Evolutionary conservation across 2,888 invertebrate genomes (phyloP).

Genomic region (Neuroscelio doddi): DNA sequence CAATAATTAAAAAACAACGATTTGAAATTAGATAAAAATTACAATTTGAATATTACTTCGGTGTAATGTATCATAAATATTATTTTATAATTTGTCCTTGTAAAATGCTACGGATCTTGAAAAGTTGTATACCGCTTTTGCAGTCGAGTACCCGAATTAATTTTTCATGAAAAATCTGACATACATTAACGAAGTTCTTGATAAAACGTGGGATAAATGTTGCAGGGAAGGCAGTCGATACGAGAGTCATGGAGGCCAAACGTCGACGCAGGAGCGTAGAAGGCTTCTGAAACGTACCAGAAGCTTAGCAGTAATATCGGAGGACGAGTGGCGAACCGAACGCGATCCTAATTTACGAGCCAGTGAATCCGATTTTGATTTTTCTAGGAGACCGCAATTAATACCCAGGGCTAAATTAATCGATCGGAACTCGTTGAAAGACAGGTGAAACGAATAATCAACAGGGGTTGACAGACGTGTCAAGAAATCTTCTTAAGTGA

Average conservation of each 20-base stretch:
- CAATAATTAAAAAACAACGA: too few relatives aligned
- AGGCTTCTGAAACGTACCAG: slow-evolving; percentile 78
- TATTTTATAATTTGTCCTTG: too few relatives aligned
- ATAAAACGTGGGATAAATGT: slow-evolving; percentile 28
- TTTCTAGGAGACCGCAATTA: slow-evolving; percentile 81
- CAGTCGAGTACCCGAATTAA: too few relatives aligned
- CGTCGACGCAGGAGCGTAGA: slow-evolving; percentile 62
- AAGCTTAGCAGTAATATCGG: slow-evolving; percentile 84
- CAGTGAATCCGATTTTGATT: slow-evolving; percentile 75
- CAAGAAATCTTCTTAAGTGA: neutral
- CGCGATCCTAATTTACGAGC: slow-evolving; percentile 59
- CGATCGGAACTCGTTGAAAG: slow-evolving; percentile 82
- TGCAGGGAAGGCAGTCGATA: slow-evolving; percentile 60
- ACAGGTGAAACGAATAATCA: slow-evolving; percentile 75
- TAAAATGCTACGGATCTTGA: too few relatives aligned
- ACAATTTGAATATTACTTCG: too few relatives aligned
- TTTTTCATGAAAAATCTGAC: too few relatives aligned
- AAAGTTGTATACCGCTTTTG: too few relatives aligned
- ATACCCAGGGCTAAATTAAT: slow-evolving; percentile 87
- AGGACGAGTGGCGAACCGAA: slow-evolving; percentile 79
- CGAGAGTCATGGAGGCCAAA: slow-evolving; percentile 53
- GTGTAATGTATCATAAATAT: too few relatives aligned
- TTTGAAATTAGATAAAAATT: too few relatives aligned
- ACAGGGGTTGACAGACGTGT: neutral
- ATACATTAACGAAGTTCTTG: slow-evolving; percentile 32